Base-by-base conservation (phyloP, 2,888 invertebrate species). In the Gasteruption jaculator region DNA sequence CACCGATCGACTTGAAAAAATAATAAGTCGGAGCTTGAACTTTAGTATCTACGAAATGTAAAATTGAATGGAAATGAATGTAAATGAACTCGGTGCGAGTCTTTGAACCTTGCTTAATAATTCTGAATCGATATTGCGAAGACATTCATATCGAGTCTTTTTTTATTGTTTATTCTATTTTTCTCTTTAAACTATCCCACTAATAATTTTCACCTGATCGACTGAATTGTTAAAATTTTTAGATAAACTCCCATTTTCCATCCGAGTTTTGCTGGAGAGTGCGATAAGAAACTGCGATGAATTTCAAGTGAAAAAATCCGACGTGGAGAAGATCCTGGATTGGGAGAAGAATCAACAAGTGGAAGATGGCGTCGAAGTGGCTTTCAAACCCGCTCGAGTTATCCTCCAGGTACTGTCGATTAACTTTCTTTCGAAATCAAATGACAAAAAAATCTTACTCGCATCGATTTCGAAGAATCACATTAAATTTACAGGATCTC, bases 261-360 rank as follows among this genome's bases (percentile, higher is more conserved):
- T 99, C 54, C 78, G 94, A 49, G 86, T 96, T 1, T 76, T 99
- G 1, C 73, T 99, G 63, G 99, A 99, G 74, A 93, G 95, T 0
- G 94, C 94, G 20, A 86, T 97, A 2, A 78, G 97, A 39, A 94
- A 94, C 74, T 97, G 97, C 71, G 97, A 99, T 72, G 86, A 88
- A 60, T 96, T 97, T 70, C 91, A 92, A 69, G 85, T 96, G 7
- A 75, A 82, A 40, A 78, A 85, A 66, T 75, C 81, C 49, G 96
- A 99, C 75, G 94, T 97, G 0, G 74, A 86, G 50, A 91, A 83
- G 50, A 89, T 97, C 27, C 76, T 96, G 39, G 79, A 86, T 47
- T 99, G 97, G 97, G 83, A 89, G 60, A 71, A 71, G 31, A 85
- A 84, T 65, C 89, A 91, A 68, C 58, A 65, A 0, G 69, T 76